Evolutionary conservation across 2,113 vertebrate genomes (phyloP).

Genomic region (Pelecanoides urinatrix): DNA sequence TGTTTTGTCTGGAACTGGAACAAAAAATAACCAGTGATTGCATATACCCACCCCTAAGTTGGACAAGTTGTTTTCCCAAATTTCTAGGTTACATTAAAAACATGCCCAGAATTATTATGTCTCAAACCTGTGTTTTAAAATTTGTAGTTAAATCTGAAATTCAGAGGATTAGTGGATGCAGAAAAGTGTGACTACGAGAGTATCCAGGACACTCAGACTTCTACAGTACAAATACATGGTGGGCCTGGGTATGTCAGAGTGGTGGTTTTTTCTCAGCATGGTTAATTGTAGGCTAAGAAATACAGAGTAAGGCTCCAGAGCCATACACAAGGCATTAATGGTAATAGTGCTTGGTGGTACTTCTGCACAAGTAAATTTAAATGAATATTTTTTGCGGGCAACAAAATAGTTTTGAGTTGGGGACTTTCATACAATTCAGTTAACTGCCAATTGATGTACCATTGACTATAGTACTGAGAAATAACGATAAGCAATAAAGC

Average conservation of each 20-base stretch:
- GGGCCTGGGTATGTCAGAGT: neutral
- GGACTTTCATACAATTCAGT: neutral
- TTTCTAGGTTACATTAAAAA: neutral
- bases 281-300: neutral
- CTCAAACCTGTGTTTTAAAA: neutral
- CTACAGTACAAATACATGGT: neutral
- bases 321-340: rapidly evolving
- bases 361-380: neutral
- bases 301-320: neutral
- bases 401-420: neutral
- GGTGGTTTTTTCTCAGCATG: neutral
- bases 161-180: neutral
- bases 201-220: neutral
- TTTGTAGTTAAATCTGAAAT: neutral
- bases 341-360: neutral
- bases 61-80: neutral
- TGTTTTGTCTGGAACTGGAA: neutral
- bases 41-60: neutral
- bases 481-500: neutral
- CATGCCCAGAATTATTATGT: neutral
- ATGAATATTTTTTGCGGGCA: neutral
- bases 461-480: neutral
- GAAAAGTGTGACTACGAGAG: neutral
- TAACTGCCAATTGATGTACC: neutral
- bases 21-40: neutral